phyloP scores from a whole-genome alignment of 2,888 invertebrate species.

The Euclidia mi region DNA sequence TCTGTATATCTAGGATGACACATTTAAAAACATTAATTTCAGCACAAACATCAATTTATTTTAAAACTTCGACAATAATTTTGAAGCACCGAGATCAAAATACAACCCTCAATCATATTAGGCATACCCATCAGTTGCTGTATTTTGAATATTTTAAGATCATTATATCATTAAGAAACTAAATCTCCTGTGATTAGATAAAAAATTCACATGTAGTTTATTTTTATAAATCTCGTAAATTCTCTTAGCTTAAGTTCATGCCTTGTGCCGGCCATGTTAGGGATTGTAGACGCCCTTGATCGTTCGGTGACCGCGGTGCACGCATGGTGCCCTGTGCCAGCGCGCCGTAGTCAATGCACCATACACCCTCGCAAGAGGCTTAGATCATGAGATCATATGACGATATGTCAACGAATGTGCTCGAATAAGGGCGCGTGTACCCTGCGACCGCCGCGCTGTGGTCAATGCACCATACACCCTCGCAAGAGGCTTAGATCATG shows the following conservation, averaged over 20 bases:
- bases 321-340: constrained; percentile 56
- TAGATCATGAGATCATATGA: constrained; percentile 25
- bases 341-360: constrained; percentile 54
- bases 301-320: constrained; percentile 69
- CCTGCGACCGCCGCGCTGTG: too few relatives aligned
- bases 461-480: neutral
- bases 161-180: too few relatives aligned
- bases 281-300: constrained; percentile 88
- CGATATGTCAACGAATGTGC: constrained; percentile 34
- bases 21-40: too few relatives aligned
- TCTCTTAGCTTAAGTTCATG: constrained; percentile 3
- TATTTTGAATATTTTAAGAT: too few relatives aligned
- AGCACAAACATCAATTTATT: too few relatives aligned
- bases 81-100: too few relatives aligned
- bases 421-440: constrained; percentile 40
- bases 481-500: constrained; percentile 8
- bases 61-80: too few relatives aligned
- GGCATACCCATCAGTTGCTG: too few relatives aligned
- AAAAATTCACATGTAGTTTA: too few relatives aligned
- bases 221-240: neutral
- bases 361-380: constrained; percentile 12
- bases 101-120: too few relatives aligned
- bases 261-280: constrained; percentile 60
- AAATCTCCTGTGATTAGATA: too few relatives aligned
- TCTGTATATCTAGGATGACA: too few relatives aligned